Evolutionary conservation across 2,888 invertebrate genomes (phyloP), one percentile per base, ranked within the genome.

Genomic region (Hypolimnas misippus): DNA sequence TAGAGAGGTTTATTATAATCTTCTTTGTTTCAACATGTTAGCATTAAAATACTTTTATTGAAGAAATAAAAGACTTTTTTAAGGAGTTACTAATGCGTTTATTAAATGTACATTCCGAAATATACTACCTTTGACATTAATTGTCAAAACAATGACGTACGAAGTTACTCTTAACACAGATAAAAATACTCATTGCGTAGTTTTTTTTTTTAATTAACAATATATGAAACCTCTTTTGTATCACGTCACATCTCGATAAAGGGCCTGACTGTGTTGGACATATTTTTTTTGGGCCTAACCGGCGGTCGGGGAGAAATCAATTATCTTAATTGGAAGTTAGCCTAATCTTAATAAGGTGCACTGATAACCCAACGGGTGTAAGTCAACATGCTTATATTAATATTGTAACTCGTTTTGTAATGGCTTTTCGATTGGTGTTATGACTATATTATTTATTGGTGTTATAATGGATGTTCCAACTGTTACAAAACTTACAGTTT

Each of bases 251-350:
- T 68, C 64, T 65, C 58, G 68, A 70, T 75, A 75, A 75, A 57
- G 57, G 54, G 16, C 17, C 16, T 44, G 35, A 51, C 75, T 76
- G 72, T 76, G 73, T 75, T 71, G 59, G 68, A 75, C 76, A n/a
- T n/a, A 78, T 81, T 83, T 83, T 77, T 78, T 74, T 73, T 76
- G 77, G 77, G 71, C 77, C 72, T 78, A 77, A 77, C 76, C 80
- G 84, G 82, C 81, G 85, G 87, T 82, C n/a, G n/a, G n/a, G 84
- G 74, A 75, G 72, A 77, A 88, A 84, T 89, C 88, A 88, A 89
- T 91, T 90, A 87, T 84, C 84, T 88, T 90, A 89, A 90, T 90
- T 89, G 89, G 87, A 75, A 79, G 73, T 73, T 82, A 76, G 78
- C 73, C 83, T 87, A 86, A 89, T 87, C 86, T 87, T 83, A 84